Conservation (phyloP, 2,797 vertebrate species). For the Choloepus didactylus region DNA sequence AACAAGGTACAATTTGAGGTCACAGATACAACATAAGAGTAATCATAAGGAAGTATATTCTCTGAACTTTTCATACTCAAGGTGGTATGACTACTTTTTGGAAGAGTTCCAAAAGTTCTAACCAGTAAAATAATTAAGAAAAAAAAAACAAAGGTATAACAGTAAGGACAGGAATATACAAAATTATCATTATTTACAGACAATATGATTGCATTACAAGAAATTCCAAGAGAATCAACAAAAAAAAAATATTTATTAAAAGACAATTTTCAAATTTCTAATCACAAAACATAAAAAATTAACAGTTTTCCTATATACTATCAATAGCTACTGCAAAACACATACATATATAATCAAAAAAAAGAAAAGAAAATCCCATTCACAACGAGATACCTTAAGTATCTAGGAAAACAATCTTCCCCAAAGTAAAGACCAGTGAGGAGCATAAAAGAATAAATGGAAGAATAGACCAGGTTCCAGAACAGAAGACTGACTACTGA, state of each 20-base stretch:
- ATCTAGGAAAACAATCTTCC: not conserved
- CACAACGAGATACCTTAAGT: not conserved
- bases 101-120: conserved; percentile 27
- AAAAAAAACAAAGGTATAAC: not conserved
- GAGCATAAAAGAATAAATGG: not conserved
- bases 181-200: conserved; percentile 25
- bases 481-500: not conserved
- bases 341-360: not conserved
- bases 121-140: not conserved
- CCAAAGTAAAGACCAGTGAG: not conserved
- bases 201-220: not conserved
- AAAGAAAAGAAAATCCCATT: not conserved
- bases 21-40: conserved; percentile 9
- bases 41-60: not conserved
- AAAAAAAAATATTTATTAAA: not conserved
- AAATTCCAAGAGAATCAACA: conserved; percentile 44
- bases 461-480: not conserved
- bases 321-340: not conserved
- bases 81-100: not conserved
- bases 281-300: not conserved
- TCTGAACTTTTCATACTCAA: conserved; percentile 12
- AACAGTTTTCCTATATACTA: not conserved
- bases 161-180: not conserved
- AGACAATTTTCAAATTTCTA: not conserved
- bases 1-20: not conserved